Conservation (phyloP, 1,140 invertebrate genomes). For the Archivesica marissinica region DNA sequence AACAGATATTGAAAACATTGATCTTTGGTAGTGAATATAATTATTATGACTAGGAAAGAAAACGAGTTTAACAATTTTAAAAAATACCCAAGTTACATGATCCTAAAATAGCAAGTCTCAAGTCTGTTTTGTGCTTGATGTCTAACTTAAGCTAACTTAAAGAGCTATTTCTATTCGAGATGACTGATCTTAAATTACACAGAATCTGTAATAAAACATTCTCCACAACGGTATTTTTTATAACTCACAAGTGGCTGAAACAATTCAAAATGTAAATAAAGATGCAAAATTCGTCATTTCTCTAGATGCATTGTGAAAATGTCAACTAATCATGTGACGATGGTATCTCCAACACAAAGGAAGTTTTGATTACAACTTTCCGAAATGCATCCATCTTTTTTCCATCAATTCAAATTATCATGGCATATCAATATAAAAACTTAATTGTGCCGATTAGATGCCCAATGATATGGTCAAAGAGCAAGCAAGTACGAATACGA, state of each 20-base stretch:
- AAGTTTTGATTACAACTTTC: constrained; percentile 51
- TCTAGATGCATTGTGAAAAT: not conserved
- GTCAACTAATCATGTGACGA: constrained; percentile 24
- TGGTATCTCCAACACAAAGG: constrained; percentile 51
- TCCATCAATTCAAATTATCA: constrained; percentile 49
- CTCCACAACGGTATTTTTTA: not conserved
- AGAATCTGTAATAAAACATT: not conserved
- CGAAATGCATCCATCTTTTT: constrained; percentile 54
- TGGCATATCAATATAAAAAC: constrained; percentile 61
- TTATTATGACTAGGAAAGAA: too few relatives aligned
- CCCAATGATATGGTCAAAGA: not conserved
- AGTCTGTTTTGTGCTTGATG: too few relatives aligned
- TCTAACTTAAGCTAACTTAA: too few relatives aligned
- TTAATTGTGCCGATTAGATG: constrained; percentile 51
- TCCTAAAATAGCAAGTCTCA: too few relatives aligned
- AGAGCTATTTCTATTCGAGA: not conserved
- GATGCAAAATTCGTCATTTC: constrained; percentile 21
- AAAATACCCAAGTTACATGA: too few relatives aligned
- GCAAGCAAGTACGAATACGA: constrained; percentile 19
- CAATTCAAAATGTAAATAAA: constrained; percentile 50
- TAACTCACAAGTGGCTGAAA: constrained; percentile 34
- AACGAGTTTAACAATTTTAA: too few relatives aligned
- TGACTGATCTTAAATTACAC: not conserved
- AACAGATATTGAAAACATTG: too few relatives aligned
- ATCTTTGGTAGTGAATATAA: too few relatives aligned